phyloP scores from a whole-genome alignment of 2,113 vertebrate species.

The Hylia prasina region DNA sequence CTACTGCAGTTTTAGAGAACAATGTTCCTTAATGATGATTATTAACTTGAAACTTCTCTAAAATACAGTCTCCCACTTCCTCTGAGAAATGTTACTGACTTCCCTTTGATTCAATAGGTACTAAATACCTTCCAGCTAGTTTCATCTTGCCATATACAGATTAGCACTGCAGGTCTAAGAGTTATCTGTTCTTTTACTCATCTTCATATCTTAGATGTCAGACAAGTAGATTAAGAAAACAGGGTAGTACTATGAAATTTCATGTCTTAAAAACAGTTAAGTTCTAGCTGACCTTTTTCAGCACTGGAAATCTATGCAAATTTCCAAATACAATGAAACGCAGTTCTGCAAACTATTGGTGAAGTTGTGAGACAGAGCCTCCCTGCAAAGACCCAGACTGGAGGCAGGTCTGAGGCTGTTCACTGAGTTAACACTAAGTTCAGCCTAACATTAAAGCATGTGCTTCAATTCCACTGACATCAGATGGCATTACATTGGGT shows the following conservation, averaged over 20 bases:
- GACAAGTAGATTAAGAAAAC: background rate
- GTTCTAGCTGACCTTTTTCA: background rate
- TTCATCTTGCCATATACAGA: background rate
- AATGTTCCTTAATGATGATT: background rate
- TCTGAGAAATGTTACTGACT: background rate
- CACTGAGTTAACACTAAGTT: background rate
- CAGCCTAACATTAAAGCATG: background rate
- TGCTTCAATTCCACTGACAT: background rate
- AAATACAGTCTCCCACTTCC: background rate
- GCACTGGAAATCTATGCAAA: background rate
- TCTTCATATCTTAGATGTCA: background rate
- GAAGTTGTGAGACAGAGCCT: background rate
- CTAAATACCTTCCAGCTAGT: background rate
- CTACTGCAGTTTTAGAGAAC: background rate
- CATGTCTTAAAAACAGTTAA: background rate
- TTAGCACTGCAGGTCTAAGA: background rate
- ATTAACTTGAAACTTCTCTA: background rate
- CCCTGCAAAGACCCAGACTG: background rate
- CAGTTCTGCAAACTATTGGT: background rate
- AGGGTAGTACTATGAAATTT: background rate
- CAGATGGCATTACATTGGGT: fast-evolving
- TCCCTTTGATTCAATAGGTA: background rate
- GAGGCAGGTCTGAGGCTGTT: background rate
- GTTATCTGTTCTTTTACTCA: background rate
- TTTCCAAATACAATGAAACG: background rate